A percentile compares a stretch with the other conserved stretches of the same genome.
These are phyloP conservation scores for Gallinago jamesoni DNA, from an alignment of 2,113 vertebrate species.

Conservation along the genomic window DNA sequence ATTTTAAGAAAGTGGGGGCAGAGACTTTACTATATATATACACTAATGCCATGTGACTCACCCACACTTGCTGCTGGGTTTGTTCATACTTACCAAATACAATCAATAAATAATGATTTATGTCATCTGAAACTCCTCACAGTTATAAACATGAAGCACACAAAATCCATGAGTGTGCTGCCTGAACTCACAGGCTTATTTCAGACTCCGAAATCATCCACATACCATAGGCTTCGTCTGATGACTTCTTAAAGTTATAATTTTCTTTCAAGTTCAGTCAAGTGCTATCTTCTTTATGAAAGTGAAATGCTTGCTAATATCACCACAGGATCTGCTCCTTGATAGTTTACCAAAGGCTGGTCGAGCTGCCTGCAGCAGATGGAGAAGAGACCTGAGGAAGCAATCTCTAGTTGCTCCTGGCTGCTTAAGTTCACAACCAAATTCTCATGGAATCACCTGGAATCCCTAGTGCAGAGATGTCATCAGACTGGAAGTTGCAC, in stretches of 20 bases:
- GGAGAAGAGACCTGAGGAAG: background rate
- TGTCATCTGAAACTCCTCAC: background rate
- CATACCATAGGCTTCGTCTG: background rate
- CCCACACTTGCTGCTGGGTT: background rate
- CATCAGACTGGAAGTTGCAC: background rate
- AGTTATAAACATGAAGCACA: background rate
- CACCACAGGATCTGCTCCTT: background rate
- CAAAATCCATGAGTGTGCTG: background rate
- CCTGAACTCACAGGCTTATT: background rate
- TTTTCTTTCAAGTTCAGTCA: background rate
- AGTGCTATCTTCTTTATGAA: background rate
- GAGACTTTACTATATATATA: background rate
- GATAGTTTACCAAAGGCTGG: background rate
- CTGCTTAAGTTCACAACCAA: background rate
- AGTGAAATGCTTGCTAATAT: background rate
- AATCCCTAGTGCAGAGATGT: background rate
- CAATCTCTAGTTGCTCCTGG: background rate
- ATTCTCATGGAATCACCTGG: background rate
- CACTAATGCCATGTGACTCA: background rate
- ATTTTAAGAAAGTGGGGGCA: background rate
- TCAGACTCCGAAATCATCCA: background rate
- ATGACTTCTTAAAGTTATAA: background rate
- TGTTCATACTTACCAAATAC: background rate
- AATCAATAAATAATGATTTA: background rate
- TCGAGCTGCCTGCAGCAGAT: background rate